Evolutionary conservation across 2,888 invertebrate genomes (phyloP), one percentile per base, ranked within the genome.

Genomic region (Lepidocyrtinus sp.): DNA sequence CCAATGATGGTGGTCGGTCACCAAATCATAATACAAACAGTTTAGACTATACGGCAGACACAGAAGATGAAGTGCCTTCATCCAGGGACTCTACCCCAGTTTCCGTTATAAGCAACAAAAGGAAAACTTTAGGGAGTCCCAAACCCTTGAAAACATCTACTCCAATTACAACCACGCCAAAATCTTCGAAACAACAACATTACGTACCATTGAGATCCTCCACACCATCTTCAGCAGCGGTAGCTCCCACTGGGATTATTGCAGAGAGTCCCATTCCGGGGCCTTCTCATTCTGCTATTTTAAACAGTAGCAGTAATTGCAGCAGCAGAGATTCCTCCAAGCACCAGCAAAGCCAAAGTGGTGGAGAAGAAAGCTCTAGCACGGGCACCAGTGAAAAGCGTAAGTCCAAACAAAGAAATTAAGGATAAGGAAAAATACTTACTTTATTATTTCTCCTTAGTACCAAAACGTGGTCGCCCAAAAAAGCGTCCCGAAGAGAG

Each of bases 401-500:
- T 82, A 74, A 73, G 81, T 50, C 2, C n/a, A 15, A 12, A 55
- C n/a, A 63, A 45, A 45, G 46, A 9, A 45, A 45, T 45, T 15
- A 15, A 45, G 9, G 15, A 15, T 12, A 9, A 45, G 9, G 15
- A 45, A 45, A 3, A 59, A 3, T 17, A n/a, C 12, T 36, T 36
- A 36, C 5, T 36, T 36, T 36, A 36, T 7, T 26, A 55, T 61
- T 64, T 27, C 2, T 7, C 12, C 68, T 1, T 59, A 75, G 80
- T 82, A 61, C 81, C 84, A 36, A 84, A 84, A 74, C 63, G 84
- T 63, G 84, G 84, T 74, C 81, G 84, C 63, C 84, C 84, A 46
- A 84, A 84, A 75, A 84, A 84, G 65, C 73, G 77, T 62, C 84
- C 84, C 7, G 81, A 82, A 79, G 84, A 84, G 46, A 76, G 83